Evolutionary conservation across 1,140 invertebrate species (phyloP), one percentile per base, ranked within the genome.

Genomic region (Camponotus floridanus): DNA sequence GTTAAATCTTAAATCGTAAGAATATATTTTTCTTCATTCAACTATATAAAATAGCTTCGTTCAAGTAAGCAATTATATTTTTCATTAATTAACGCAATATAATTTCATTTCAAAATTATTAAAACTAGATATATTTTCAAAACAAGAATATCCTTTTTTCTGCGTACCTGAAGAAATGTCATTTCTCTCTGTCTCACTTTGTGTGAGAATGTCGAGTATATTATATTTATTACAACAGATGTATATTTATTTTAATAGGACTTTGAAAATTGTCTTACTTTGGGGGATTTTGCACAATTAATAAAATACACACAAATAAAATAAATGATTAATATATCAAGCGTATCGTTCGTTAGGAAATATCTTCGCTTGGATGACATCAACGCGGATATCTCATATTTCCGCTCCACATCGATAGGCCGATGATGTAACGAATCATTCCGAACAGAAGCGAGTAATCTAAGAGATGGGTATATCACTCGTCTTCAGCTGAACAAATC

Each of bases 291-390:
- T 51, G 48, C 26, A 51, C 9, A 9, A 55, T 73, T 36, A 2
- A 73, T 2, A 48, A 48, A 3, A 57, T 73, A 21, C 11, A 3
- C 13, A 18, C 6, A 51, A 48, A 18, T 51, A 51, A 51, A 51
- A 4, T 51, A 51, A 51, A 51, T 51, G 48, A 51, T 51, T 51
- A 51, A 51, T 51, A 15, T 15, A 51, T 18, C 21, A 59, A 59
- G 21, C 21, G 15, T 64, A 51, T 51, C 48, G 15, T 51, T 51
- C 7, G 6, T 3, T 64, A 64, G 1, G 26, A 33, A 64, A 31
- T 21, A 9, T 45, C 61, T 81, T 18, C 21, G 15, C 18, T 39
- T 26, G 51, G 51, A 39, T 83, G 68, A 73, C 31, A 73, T 83
- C 68, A 83, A 74, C 15, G 79, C 55, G 3, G 11, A 8, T 8